Base-by-base conservation (phyloP, 2,113 vertebrate species). In the Gadus chalcogrammus region DNA sequence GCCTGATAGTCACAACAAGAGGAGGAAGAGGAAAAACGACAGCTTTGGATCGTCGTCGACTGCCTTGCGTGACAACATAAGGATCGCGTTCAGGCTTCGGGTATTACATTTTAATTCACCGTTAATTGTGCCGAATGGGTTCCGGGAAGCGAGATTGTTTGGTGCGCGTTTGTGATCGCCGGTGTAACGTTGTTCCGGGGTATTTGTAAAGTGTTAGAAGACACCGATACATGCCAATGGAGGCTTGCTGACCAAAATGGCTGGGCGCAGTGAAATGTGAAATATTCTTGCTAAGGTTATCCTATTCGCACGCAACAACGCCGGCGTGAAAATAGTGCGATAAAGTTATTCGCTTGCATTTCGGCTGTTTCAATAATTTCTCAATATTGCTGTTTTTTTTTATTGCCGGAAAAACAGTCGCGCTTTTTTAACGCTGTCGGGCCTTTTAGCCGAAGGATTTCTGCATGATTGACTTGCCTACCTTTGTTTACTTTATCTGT, bases 221-320 rank as follows among this genome's bases (percentile, higher is more conserved):
- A 61, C 80, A 70, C 67, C 79, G 84, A 77, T 86, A 88, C 87
- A 88, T 88, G 84, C 85, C 84, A 84, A 84, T 87, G 88, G 87
- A 90, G 88, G 82, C 87, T 88, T 68, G 82, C 83, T 78, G 87
- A 84, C 73, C 88, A 91, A 91, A 85, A 91, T 91, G 89, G 89
- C 89, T 90, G 89, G 87, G 79, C 88, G 87, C 88, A 88, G 81
- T 88, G 81, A 89, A 82, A 91, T 91, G 88, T 91, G 87, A 90
- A 90, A 88, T 80, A 81, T 82, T 83, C 77, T 56, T 69, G 74
- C 83, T 70, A 13, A 62, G 84, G 73, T 86, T 83, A 62, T 80
- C 56, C 66, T 53, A 61, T 28, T 69, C 68, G 5, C 77, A 58
- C 72, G 70, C 70, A 2, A 27, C 69, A 22, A 27, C 3, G 11